phyloP scores from a whole-genome alignment of 2,888 invertebrate species.

The Chaitophorus viminalis region DNA sequence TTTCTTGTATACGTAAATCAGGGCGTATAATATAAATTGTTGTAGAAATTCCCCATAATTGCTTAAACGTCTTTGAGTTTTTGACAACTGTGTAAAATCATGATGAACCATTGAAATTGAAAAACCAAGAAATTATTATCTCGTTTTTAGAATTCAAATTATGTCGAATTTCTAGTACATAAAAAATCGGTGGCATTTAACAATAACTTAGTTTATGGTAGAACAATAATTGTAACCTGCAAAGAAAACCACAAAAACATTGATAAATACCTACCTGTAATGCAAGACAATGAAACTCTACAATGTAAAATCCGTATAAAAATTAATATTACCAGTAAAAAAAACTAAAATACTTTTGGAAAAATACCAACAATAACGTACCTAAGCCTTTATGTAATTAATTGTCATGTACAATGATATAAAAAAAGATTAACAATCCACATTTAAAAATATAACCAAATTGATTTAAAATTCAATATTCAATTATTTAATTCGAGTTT shows the following conservation, averaged over 20 bases:
- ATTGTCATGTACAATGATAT: no score
- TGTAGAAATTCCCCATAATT: not conserved
- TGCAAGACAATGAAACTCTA: no score
- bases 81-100: not conserved
- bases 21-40: not conserved
- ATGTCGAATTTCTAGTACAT: slow-evolving; percentile 8
- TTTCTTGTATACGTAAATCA: not conserved
- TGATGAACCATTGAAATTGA: not conserved
- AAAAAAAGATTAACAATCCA: no score
- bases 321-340: no score
- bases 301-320: no score
- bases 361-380: no score
- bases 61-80: slow-evolving; percentile 7
- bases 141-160: not conserved
- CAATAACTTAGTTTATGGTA: not conserved
- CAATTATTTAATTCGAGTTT: no score
- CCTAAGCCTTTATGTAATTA: no score
- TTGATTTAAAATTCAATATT: no score
- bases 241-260: not conserved
- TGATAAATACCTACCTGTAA: not conserved
- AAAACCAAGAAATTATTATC: slow-evolving; percentile 21
- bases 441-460: no score
- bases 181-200: not conserved
- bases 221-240: not conserved
- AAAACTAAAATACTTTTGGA: no score